A percentile compares a stretch with the other conserved stretches of the same genome.
Evolutionary conservation across 2,888 invertebrate species (phyloP).

Genomic region (Tipula helvola): DNA sequence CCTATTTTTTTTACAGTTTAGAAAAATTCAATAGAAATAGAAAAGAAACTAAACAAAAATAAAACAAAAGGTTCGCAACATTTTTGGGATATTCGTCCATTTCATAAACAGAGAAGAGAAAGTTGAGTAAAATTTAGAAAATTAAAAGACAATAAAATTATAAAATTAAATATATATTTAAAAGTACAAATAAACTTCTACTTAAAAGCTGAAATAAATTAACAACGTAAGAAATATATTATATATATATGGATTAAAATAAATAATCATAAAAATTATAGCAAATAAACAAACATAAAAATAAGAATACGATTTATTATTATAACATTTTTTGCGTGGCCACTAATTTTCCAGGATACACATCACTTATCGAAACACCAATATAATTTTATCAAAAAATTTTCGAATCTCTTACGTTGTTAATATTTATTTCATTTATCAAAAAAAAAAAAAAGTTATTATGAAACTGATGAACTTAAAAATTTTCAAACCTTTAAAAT

Average conservation of each 20-base stretch:
- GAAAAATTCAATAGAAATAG: background rate
- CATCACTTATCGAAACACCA: background rate
- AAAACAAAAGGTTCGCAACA: background rate
- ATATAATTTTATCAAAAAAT: background rate
- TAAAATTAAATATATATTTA: background rate
- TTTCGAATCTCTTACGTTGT: background rate
- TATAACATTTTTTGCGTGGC: background rate
- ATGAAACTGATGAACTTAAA: background rate
- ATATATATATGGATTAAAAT: slow-evolving; percentile 6
- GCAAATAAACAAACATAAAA: background rate
- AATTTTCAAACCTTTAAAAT: background rate
- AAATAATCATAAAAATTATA: background rate
- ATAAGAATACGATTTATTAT: background rate
- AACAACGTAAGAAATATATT: slow-evolving; percentile 14
- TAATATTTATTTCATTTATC: background rate
- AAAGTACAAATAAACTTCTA: background rate
- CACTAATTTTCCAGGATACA: background rate
- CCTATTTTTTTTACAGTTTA: background rate
- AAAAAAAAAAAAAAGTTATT: background rate
- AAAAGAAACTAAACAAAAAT: background rate
- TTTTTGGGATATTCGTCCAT: background rate
- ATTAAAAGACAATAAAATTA: background rate
- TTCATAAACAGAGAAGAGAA: background rate
- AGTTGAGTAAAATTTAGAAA: background rate
- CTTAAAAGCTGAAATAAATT: background rate